These are phyloP conservation scores for Notamacropus eugenii DNA, from an alignment of 2,797 vertebrate species.

Conservation along the genomic window DNA sequence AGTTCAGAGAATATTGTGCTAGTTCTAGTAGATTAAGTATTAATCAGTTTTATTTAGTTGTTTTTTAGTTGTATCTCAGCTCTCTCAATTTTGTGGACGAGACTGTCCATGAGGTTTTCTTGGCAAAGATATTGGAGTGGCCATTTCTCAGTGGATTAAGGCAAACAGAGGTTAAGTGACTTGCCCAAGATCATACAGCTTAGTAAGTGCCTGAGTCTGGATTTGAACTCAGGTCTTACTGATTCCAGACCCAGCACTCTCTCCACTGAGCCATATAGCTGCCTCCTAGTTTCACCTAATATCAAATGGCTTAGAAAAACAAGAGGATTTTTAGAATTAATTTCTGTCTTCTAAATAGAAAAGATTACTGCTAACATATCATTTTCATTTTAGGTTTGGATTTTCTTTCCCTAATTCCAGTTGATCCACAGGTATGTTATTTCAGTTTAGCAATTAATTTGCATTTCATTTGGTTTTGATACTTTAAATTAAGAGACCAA, in stretches of 20 bases:
- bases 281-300: slow-evolving; percentile 32
- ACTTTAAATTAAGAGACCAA: slow-evolving; percentile 68
- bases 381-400: slow-evolving; percentile 91
- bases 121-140: not conserved
- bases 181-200: not conserved
- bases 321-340: slow-evolving; percentile 71
- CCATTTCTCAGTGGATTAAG: not conserved
- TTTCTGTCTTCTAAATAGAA: slow-evolving; percentile 63
- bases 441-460: slow-evolving; percentile 74
- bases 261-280: not conserved
- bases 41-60: slow-evolving; percentile 24
- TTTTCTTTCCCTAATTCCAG: slow-evolving; percentile 96
- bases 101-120: not conserved
- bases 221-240: not conserved
- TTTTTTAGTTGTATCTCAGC: not conserved
- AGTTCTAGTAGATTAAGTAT: not conserved
- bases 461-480: slow-evolving; percentile 72
- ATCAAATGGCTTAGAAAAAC: slow-evolving; percentile 63
- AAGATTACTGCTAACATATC: slow-evolving; percentile 64
- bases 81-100: not conserved
- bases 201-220: not conserved
- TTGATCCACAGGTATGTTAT: slow-evolving; percentile 94
- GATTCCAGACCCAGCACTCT: not conserved
- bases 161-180: not conserved
- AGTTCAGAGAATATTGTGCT: not conserved